A percentile compares a stretch with the other conserved stretches of the same genome.
Evolutionary conservation across 2,113 vertebrate species (phyloP).

Genomic region (Athene noctua): DNA sequence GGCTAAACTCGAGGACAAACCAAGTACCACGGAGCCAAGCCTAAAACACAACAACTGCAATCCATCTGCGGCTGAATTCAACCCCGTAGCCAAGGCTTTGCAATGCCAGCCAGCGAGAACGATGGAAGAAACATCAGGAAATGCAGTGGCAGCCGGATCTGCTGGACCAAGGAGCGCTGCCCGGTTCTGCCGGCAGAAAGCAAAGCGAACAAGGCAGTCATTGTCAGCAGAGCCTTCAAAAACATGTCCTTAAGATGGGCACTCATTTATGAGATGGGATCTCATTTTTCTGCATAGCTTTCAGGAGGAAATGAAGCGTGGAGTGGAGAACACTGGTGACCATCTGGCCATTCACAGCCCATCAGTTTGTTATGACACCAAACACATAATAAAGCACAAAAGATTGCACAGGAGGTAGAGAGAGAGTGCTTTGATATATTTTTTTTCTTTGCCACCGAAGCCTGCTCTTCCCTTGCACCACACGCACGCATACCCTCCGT

Average conservation of each 20-base stretch:
- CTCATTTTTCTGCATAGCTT: constrained; percentile 70
- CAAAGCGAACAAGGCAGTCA: constrained; percentile 21
- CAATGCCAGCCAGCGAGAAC: background rate
- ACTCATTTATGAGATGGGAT: constrained; percentile 60
- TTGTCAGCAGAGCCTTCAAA: constrained; percentile 55
- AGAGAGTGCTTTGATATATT: constrained; percentile 54
- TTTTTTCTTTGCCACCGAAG: background rate
- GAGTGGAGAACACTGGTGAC: constrained; percentile 59
- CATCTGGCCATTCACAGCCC: constrained; percentile 71
- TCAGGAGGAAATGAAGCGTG: constrained; percentile 69
- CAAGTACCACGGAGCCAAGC: background rate
- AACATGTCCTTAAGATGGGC: constrained; percentile 36
- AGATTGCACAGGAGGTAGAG: constrained; percentile 48
- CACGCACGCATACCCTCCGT: background rate
- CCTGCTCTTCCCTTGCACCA: constrained; percentile 20
- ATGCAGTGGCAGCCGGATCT: background rate
- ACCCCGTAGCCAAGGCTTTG: background rate
- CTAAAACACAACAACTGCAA: background rate
- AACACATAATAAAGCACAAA: constrained; percentile 65
- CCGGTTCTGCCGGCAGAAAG: constrained; percentile 1
- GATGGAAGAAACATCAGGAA: background rate
- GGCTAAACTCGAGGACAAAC: background rate
- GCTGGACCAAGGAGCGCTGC: background rate
- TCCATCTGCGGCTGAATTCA: background rate
- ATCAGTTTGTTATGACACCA: constrained; percentile 68